phyloP scores from a whole-genome alignment of 2,113 vertebrate species.

The Xenotilapia caudafasciata region DNA sequence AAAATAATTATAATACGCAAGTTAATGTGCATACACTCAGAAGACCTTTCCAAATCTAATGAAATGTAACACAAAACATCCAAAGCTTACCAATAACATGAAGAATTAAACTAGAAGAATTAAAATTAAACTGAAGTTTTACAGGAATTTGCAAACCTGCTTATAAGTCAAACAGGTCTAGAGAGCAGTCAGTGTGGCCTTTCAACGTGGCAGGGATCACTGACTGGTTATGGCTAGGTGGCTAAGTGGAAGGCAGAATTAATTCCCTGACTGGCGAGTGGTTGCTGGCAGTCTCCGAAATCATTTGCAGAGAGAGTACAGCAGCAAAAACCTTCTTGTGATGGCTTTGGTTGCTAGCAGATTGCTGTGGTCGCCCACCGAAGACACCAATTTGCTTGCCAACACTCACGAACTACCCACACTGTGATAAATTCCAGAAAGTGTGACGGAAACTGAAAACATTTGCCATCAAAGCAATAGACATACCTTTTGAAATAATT shows the following conservation, averaged over 20 bases:
- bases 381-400: background rate
- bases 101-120: background rate
- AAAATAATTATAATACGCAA: fast-evolving
- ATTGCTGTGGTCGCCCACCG: background rate
- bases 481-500: background rate
- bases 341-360: background rate
- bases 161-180: background rate
- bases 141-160: background rate
- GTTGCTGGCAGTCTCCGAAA: background rate
- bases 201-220: background rate
- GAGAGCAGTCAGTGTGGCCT: fast-evolving
- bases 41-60: background rate
- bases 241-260: background rate
- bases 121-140: background rate
- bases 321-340: background rate
- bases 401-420: background rate
- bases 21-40: background rate
- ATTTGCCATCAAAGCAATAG: background rate
- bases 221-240: background rate
- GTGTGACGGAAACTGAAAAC: fast-evolving
- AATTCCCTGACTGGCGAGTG: background rate
- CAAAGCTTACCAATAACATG: background rate
- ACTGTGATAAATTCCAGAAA: background rate
- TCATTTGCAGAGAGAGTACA: background rate
- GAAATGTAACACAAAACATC: background rate